phyloP scores from a whole-genome alignment of 2,888 invertebrate genomes.

The Gisinianus flammeolus region DNA sequence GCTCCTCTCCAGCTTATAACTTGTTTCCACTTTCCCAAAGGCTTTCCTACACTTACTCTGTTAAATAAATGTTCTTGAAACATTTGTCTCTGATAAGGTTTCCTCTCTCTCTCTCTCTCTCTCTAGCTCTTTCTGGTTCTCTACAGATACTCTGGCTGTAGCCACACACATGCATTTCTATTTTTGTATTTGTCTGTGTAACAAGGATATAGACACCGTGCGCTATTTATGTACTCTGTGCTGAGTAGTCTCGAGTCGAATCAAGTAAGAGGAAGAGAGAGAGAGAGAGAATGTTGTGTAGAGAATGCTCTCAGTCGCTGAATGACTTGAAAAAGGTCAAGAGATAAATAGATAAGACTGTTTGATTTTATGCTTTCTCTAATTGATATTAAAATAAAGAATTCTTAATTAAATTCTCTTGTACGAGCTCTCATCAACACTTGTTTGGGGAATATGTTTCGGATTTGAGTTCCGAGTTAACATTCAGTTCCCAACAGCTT shows the following conservation, averaged over 20 bases:
- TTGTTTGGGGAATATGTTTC: not conserved
- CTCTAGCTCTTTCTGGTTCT: not conserved
- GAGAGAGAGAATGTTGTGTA: not conserved
- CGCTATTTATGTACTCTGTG: not conserved
- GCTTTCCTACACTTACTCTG: slow-evolving; percentile 23
- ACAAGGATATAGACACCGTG: too few relatives aligned
- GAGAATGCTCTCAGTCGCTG: not conserved
- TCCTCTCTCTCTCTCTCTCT: not conserved
- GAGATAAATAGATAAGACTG: slow-evolving; percentile 11
- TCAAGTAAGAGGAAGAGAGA: not conserved
- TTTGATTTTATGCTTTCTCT: slow-evolving; percentile 28
- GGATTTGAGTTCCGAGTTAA: not conserved
- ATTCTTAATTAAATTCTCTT: slow-evolving; percentile 28
- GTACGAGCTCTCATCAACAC: not conserved
- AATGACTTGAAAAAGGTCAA: not conserved
- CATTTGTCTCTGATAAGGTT: slow-evolving; percentile 38
- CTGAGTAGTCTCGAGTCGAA: not conserved
- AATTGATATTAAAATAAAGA: slow-evolving; percentile 39
- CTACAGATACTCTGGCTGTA: too few relatives aligned
- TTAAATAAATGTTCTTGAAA: slow-evolving; percentile 32
- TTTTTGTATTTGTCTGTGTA: not conserved
- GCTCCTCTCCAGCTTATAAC: slow-evolving; percentile 36
- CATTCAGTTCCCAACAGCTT: too few relatives aligned
- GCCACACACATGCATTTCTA: not conserved
- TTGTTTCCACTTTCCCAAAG: slow-evolving; percentile 32